Conservation (phyloP, 2,888 invertebrate species). For the Apotomis betuletana region DNA sequence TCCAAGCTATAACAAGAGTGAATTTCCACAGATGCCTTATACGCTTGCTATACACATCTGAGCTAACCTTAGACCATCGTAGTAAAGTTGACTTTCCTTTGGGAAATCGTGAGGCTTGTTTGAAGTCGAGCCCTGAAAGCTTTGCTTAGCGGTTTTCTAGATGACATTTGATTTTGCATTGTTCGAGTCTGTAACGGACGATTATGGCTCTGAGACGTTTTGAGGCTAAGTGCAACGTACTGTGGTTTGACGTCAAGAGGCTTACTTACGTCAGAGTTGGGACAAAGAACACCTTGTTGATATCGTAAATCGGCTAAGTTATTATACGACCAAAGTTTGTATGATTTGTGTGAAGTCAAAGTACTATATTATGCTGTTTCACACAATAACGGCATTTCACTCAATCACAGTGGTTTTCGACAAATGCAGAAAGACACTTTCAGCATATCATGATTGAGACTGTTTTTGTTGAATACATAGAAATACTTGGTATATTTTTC, state of each 20-base stretch:
- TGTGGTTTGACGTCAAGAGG: background rate
- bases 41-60: constrained; percentile 9
- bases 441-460: too few relatives aligned
- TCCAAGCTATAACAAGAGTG: constrained; percentile 2
- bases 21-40: background rate
- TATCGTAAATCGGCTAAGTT: too few relatives aligned
- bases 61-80: constrained; percentile 5
- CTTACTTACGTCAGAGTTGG: background rate
- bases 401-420: too few relatives aligned
- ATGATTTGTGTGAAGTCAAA: too few relatives aligned
- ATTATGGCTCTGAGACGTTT: background rate
- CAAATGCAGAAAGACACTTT: too few relatives aligned
- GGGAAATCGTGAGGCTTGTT: constrained; percentile 8
- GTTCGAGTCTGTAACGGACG: constrained; percentile 20
- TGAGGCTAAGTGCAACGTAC: background rate
- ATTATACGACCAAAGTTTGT: too few relatives aligned
- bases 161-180: constrained; percentile 34
- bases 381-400: too few relatives aligned
- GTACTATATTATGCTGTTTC: too few relatives aligned
- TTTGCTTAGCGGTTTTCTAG: constrained; percentile 36
- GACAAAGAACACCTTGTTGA: background rate
- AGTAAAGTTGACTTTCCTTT: constrained; percentile 21
- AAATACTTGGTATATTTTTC: too few relatives aligned
- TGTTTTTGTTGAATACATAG: too few relatives aligned
- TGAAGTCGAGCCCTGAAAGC: constrained; percentile 32